Evolutionary conservation across 1,140 invertebrate genomes (phyloP).

Genomic region (Pseudobourletiella spinata): DNA sequence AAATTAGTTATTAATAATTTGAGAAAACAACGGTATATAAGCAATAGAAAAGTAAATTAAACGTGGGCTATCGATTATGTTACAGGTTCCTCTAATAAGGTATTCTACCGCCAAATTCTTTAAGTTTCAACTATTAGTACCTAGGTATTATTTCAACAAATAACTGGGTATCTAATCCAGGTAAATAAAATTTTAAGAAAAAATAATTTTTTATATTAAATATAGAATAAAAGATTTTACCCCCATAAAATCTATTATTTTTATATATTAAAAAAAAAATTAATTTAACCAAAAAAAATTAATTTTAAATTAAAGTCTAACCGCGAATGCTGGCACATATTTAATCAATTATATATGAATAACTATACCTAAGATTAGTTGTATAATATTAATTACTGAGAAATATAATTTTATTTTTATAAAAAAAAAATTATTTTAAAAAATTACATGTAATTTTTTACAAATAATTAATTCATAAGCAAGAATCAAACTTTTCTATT

Average conservation of each 20-base stretch:
- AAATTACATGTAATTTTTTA: too few species aligned
- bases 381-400: constrained; percentile 34
- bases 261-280: constrained; percentile 37
- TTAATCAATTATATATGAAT: constrained; percentile 39
- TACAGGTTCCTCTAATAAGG: constrained; percentile 50
- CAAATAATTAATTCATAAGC: constrained; percentile 27
- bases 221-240: constrained; percentile 31
- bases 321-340: constrained; percentile 51
- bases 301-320: constrained; percentile 43
- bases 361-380: constrained; percentile 38
- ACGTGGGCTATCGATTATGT: constrained; percentile 50
- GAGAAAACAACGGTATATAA: constrained; percentile 51
- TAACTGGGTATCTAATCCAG: constrained; percentile 60
- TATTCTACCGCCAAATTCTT: constrained; percentile 51
- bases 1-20: constrained; percentile 44
- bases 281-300: constrained; percentile 23
- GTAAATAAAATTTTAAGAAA: constrained; percentile 43
- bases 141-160: constrained; percentile 40
- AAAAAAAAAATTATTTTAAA: too few species aligned
- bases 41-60: constrained; percentile 46
- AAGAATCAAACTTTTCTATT: constrained; percentile 36
- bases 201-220: constrained; percentile 37
- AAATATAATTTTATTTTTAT: too few species aligned
- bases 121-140: constrained; percentile 49
- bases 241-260: constrained; percentile 36